Conservation (phyloP, 2,113 vertebrate genomes). For the Lepus europaeus region DNA sequence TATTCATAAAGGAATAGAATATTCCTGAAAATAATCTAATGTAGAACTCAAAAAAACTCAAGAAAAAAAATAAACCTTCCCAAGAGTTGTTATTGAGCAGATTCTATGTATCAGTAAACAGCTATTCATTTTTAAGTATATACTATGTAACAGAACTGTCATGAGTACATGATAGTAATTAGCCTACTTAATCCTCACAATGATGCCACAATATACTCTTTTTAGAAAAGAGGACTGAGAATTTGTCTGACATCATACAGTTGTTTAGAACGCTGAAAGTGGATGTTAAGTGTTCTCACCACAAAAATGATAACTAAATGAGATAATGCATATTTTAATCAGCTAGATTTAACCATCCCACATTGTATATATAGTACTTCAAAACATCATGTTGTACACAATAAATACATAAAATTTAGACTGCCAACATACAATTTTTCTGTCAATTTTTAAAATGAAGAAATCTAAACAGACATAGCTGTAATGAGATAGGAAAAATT, state of each 20-base stretch:
- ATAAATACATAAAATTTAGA: neutral
- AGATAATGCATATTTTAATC: neutral
- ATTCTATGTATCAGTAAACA: slow-evolving; percentile 7
- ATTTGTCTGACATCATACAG: slow-evolving; percentile 24
- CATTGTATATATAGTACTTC: neutral
- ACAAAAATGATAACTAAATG: neutral
- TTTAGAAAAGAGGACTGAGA: neutral
- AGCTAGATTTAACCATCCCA: neutral
- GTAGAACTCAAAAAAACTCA: neutral
- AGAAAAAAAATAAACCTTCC: slow-evolving; percentile 13
- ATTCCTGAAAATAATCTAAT: slow-evolving; percentile 36
- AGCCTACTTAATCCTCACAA: slow-evolving; percentile 5
- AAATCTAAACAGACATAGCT: neutral
- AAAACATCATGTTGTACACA: neutral
- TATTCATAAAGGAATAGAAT: neutral
- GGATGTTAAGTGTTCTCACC: neutral
- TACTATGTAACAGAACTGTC: neutral
- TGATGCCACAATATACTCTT: neutral
- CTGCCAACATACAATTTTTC: neutral
- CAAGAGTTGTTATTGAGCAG: neutral
- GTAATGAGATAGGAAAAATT: neutral
- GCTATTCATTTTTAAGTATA: neutral
- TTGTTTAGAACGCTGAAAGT: neutral
- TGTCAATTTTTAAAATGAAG: neutral
- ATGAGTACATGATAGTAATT: neutral